phyloP scores from a whole-genome alignment of 2,113 vertebrate species.

The Gila orcuttii region DNA sequence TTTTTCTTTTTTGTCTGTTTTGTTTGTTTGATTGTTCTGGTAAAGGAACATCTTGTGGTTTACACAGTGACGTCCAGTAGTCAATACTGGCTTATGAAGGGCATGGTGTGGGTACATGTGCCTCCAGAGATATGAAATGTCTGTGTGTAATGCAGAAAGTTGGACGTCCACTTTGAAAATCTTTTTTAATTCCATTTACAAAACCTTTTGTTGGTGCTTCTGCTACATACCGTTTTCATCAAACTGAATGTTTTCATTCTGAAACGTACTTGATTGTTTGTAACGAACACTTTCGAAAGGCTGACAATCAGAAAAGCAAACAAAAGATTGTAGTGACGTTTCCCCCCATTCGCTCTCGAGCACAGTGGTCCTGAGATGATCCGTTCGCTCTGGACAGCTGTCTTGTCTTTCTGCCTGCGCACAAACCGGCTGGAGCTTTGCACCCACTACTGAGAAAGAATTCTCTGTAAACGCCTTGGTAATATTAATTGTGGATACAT shows the following conservation, averaged over 20 bases:
- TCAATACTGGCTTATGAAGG: slow-evolving; percentile 71
- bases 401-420: slow-evolving; percentile 26
- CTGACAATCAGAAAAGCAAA: slow-evolving; percentile 3
- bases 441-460: slow-evolving; percentile 71
- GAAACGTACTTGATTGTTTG: background rate
- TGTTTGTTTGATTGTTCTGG: slow-evolving; percentile 3
- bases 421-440: slow-evolving; percentile 68
- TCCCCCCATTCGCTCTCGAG: background rate
- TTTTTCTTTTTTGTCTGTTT: background rate
- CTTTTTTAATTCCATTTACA: slow-evolving; percentile 8
- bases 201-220: slow-evolving; percentile 19
- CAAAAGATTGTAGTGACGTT: background rate
- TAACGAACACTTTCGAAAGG: background rate
- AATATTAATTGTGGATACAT: slow-evolving; percentile 81
- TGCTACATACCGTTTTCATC: background rate
- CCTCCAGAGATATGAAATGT: slow-evolving; percentile 65
- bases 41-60: slow-evolving; percentile 62
- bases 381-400: slow-evolving; percentile 13
- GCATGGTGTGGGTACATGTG: slow-evolving; percentile 66
- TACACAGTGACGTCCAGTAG: slow-evolving; percentile 68
- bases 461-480: slow-evolving; percentile 81
- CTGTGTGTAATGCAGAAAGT: slow-evolving; percentile 32
- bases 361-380: slow-evolving; percentile 28
- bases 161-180: slow-evolving; percentile 25
- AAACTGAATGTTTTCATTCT: slow-evolving; percentile 16